Percentiles rank a stretch among this genome's conserved stretches.
These are phyloP conservation scores for Parthenolecanium corni DNA, from an alignment of 2,888 invertebrate species.

Conservation along the genomic window DNA sequence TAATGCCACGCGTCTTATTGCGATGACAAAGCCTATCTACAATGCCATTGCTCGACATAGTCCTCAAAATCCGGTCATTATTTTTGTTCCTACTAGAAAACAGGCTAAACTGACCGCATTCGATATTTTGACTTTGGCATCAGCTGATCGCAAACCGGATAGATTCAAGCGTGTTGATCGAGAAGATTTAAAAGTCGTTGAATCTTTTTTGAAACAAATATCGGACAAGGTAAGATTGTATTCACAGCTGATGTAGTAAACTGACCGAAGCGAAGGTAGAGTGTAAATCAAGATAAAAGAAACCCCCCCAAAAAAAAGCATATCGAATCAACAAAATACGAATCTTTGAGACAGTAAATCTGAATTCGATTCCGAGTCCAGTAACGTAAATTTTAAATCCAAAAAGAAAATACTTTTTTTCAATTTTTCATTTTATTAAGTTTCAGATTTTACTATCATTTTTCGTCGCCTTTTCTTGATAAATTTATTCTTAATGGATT, in stretches of 20 bases:
- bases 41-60: slow-evolving; percentile 78
- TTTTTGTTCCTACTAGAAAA: slow-evolving; percentile 83
- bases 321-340: neutral
- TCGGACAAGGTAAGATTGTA: slow-evolving; percentile 34
- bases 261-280: slow-evolving; percentile 54
- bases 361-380: too few species aligned
- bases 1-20: slow-evolving; percentile 86
- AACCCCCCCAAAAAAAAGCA: neutral
- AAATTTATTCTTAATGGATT: too few species aligned
- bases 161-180: slow-evolving; percentile 81
- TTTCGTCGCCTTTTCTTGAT: too few species aligned
- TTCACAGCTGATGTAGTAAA: neutral
- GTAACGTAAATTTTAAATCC: too few species aligned
- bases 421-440: too few species aligned
- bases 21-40: slow-evolving; percentile 97
- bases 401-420: too few species aligned
- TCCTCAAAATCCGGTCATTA: slow-evolving; percentile 69
- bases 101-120: slow-evolving; percentile 91
- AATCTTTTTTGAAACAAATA: slow-evolving; percentile 70
- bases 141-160: slow-evolving; percentile 74
- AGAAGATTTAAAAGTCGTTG: slow-evolving; percentile 56
- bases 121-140: slow-evolving; percentile 85
- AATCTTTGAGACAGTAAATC: too few species aligned
- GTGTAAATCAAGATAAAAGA: neutral
- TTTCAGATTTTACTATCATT: too few species aligned